Evolutionary conservation across 1,140 invertebrate species (phyloP), one percentile per base, ranked within the genome.

Genomic region (Trichonephila clavipes): DNA sequence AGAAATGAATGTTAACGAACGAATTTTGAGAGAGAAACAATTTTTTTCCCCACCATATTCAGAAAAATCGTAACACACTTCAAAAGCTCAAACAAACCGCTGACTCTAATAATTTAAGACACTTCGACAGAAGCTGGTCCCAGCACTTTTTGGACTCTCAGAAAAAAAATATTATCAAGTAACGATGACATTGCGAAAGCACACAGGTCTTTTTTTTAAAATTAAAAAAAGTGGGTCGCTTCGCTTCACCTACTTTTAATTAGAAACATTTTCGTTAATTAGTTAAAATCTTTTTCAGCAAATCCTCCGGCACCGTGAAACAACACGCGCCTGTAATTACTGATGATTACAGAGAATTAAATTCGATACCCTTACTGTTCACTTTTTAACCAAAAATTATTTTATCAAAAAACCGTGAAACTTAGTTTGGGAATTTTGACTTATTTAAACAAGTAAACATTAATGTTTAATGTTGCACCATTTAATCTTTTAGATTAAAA

Each of bases 261-360:
- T 87, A 87, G 85, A 64, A 87, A 87, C 85, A 64, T 87, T 62
- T 87, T 64, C 34, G 18, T n/a, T 87, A 87, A 87, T 87, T 87
- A 64, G 61, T 14, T 16, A 34, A 34, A 64, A 12, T 62, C 24
- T 87, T 87, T 87, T 85, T 62, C 44, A 10, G 58, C 14, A 14
- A 28, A 64, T 19, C 10, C 28, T 40, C 18, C 1, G 10, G 18
- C 24, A 40, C 24, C 19, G 8, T 87, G 19, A 87, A 87, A 40
- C 34, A 64, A 51, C 34, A n/a, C 10, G 14, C 62, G 28, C 4
- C 19, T 34, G n/a, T 87, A 87, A 87, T 87, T 87, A 87, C n/a
- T 51, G 85, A 58, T 86, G 24, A 86, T 86, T 86, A 19, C 51
- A 28, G 83, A 10, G 44, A 87, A 87, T 85, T 58, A n/a, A 85